Conservation (phyloP, 2,113 vertebrate species). For the Elephantulus edwardii region DNA sequence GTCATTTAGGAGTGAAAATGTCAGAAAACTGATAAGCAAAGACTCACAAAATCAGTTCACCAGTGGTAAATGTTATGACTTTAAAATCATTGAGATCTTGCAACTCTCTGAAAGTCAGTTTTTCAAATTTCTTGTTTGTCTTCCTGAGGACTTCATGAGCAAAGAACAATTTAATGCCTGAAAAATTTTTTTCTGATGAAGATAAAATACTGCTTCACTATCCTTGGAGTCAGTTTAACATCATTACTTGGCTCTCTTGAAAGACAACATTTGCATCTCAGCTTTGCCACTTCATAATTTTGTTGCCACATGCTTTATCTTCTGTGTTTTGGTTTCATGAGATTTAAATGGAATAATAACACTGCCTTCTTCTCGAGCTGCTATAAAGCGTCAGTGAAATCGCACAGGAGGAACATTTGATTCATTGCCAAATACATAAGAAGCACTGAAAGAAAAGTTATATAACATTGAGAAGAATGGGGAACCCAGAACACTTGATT, state of each 20-base stretch:
- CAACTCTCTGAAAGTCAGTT: not conserved
- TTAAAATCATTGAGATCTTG: slow-evolving; percentile 15
- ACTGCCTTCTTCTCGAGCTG: not conserved
- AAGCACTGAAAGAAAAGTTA: not conserved
- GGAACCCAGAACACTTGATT: too few relatives aligned
- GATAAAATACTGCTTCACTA: not conserved
- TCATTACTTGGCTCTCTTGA: not conserved
- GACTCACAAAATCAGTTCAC: not conserved
- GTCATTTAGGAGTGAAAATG: not conserved
- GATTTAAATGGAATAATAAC: not conserved
- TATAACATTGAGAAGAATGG: not conserved
- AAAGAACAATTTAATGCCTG: not conserved
- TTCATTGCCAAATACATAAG: not conserved
- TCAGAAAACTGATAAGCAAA: not conserved
- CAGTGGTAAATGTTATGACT: not conserved
- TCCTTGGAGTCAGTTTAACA: not conserved
- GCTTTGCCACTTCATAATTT: not conserved
- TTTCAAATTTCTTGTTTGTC: not conserved
- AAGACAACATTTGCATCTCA: not conserved
- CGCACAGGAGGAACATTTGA: not conserved
- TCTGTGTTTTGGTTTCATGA: not conserved
- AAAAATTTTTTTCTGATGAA: not conserved
- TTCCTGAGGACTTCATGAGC: not conserved
- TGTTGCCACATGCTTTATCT: not conserved
- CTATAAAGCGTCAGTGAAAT: not conserved